Evolutionary conservation across 2,113 vertebrate species (phyloP).

Genomic region (Lamprotornis superbus): DNA sequence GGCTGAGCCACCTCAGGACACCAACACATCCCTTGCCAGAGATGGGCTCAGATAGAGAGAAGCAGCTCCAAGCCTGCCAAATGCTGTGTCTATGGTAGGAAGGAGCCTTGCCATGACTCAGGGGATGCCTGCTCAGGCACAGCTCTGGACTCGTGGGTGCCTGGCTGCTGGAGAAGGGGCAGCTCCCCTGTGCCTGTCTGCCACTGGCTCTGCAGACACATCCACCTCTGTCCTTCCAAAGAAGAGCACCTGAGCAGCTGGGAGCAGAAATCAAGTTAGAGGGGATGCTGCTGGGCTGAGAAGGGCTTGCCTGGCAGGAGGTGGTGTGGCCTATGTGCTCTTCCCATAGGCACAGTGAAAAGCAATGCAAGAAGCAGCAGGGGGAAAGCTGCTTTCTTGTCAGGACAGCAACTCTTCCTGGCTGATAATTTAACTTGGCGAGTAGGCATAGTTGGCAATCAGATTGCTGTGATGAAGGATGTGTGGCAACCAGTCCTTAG

Average conservation of each 20-base stretch:
- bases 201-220: background rate
- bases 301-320: background rate
- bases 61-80: conserved; percentile 1
- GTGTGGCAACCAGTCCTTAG: background rate
- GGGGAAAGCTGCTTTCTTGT: background rate
- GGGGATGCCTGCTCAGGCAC: background rate
- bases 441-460: background rate
- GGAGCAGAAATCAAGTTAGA: background rate
- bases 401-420: background rate
- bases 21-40: background rate
- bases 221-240: background rate
- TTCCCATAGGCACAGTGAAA: background rate
- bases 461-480: background rate
- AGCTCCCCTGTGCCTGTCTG: background rate
- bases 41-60: conserved; percentile 33
- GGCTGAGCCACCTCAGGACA: conserved; percentile 17
- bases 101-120: background rate
- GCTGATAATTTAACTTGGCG: background rate
- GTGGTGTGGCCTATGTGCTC: background rate
- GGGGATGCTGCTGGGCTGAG: background rate
- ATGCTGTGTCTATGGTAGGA: background rate
- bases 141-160: background rate
- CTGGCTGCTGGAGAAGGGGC: background rate
- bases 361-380: background rate
- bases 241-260: background rate